A percentile compares a stretch with the other conserved stretches of the same genome.
Evolutionary conservation across 2,113 vertebrate genomes (phyloP).

Genomic region (Ariopsis seemanni): DNA sequence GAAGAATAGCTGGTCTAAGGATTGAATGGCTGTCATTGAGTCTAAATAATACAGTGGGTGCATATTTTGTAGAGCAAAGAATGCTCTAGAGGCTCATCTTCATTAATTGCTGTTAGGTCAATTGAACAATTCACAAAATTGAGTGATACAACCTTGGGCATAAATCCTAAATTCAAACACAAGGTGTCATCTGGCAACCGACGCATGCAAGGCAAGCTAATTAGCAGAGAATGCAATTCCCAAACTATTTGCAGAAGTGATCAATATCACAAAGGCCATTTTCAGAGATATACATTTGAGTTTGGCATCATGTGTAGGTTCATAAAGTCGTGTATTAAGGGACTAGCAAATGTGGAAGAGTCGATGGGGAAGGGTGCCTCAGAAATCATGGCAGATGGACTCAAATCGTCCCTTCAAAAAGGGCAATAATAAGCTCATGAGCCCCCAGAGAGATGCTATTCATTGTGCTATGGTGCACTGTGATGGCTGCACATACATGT

Average conservation of each 20-base stretch:
- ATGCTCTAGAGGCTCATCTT: background rate
- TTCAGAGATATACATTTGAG: background rate
- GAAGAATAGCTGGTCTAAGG: background rate
- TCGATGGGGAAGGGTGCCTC: background rate
- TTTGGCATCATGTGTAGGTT: background rate
- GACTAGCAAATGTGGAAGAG: background rate
- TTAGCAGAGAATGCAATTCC: background rate
- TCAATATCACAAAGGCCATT: background rate
- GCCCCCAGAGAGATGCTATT: no score
- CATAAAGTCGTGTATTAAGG: background rate
- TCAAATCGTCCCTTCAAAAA: background rate
- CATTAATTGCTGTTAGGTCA: background rate
- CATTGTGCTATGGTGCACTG: no score
- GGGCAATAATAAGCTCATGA: background rate
- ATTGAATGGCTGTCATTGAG: background rate
- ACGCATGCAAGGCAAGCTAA: background rate
- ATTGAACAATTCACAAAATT: background rate
- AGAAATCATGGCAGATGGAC: background rate
- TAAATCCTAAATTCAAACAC: background rate
- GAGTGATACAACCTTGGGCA: background rate
- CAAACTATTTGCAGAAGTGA: background rate
- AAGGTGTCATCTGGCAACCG: background rate
- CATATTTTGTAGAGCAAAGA: background rate
- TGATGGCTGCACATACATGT: no score
- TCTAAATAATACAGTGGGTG: background rate